Evolutionary conservation across 2,797 vertebrate species (phyloP).

Genomic region (Tolypeutes matacus): DNA sequence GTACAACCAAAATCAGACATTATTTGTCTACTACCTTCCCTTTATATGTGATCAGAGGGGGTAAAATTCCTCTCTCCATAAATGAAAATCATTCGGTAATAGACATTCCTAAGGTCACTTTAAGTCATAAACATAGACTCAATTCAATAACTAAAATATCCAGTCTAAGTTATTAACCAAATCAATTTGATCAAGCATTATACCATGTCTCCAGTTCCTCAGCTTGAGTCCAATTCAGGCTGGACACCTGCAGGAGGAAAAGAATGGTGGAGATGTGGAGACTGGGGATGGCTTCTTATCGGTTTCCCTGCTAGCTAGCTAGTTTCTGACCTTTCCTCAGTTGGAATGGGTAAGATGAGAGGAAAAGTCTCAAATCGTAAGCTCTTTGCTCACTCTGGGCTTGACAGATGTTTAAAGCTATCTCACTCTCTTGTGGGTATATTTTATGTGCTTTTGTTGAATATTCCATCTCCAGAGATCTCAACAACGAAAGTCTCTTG

Average conservation of each 20-base stretch:
- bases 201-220: background rate
- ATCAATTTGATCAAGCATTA: background rate
- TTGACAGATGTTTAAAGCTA: background rate
- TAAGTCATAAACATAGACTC: slow-evolving; percentile 19
- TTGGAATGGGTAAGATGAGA: background rate
- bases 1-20: slow-evolving; percentile 24
- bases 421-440: background rate
- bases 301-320: background rate
- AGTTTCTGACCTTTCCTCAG: background rate
- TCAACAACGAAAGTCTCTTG: background rate
- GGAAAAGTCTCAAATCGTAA: background rate
- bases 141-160: slow-evolving; percentile 49
- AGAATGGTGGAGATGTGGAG: background rate
- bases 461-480: background rate
- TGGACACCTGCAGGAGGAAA: background rate
- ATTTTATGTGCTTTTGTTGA: background rate
- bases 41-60: slow-evolving; percentile 48
- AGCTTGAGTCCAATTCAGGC: background rate
- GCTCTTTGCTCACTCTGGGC: background rate
- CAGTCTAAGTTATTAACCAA: slow-evolving; percentile 15
- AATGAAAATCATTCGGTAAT: slow-evolving; percentile 26
- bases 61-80: background rate
- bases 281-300: background rate
- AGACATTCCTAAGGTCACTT: slow-evolving; percentile 11
- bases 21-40: slow-evolving; percentile 44